Conservation (phyloP, 2,888 invertebrate species). For the Smittia sp. region DNA sequence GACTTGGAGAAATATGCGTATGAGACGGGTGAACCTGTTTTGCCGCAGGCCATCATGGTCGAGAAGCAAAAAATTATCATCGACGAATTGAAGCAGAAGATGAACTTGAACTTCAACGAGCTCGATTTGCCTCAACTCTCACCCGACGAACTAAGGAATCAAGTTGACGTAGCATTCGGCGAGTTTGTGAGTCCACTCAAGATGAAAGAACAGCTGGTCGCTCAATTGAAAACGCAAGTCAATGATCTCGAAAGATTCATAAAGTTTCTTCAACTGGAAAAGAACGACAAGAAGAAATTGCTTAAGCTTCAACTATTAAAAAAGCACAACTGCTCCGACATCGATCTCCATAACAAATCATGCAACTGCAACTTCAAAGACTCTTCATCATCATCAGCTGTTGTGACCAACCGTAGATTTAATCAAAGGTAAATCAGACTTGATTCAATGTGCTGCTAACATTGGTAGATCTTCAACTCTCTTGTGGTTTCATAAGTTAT, state of each 20-base stretch:
- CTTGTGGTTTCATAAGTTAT: not conserved
- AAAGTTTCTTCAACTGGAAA: constrained; percentile 83
- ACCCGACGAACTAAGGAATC: constrained; percentile 78
- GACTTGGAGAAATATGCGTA: constrained; percentile 81
- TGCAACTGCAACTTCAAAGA: constrained; percentile 32
- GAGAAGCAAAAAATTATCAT: constrained; percentile 89
- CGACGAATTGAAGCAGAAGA: constrained; percentile 78
- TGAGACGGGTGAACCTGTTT: constrained; percentile 73
- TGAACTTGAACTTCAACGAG: constrained; percentile 83
- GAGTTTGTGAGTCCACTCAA: constrained; percentile 90
- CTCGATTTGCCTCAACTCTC: constrained; percentile 68
- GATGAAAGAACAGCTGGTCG: constrained; percentile 94
- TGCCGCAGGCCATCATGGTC: constrained; percentile 74
- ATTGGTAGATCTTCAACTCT: too few species aligned
- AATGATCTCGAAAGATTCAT: constrained; percentile 97
- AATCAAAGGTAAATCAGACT: not conserved
- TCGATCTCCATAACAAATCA: constrained; percentile 33
- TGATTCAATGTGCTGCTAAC: too few species aligned
- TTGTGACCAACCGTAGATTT: not conserved
- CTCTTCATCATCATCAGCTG: not conserved
- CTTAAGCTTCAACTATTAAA: constrained; percentile 52
- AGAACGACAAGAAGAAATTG: constrained; percentile 50
- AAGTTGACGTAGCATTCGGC: constrained; percentile 85
- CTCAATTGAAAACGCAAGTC: constrained; percentile 94
- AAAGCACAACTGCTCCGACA: constrained; percentile 48